phyloP scores from a whole-genome alignment of 1,140 invertebrate genomes.

The Drosophila miranda region DNA sequence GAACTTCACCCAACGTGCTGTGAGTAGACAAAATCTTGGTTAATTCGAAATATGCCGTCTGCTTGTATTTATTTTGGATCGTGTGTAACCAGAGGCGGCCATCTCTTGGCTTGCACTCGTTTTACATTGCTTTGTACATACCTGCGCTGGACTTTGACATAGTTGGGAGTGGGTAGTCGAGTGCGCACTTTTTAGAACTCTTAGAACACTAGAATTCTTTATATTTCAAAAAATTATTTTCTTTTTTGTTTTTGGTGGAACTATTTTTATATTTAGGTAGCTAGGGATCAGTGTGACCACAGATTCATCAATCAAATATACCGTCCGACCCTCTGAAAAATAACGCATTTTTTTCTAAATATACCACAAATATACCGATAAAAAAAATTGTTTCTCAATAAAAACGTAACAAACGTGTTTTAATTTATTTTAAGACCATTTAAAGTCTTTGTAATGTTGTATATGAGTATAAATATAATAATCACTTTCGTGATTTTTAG shows the following conservation, averaged over 20 bases:
- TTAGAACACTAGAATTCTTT: not conserved
- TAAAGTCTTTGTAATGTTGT: too few relatives aligned
- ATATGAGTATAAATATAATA: too few relatives aligned
- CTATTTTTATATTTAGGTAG: constrained; percentile 31
- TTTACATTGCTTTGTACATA: constrained; percentile 9
- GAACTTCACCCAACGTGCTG: constrained; percentile 88
- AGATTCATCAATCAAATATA: not conserved
- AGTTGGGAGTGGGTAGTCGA: constrained; percentile 7
- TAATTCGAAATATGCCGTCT: not conserved
- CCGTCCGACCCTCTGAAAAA: not conserved
- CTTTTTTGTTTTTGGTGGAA: constrained; percentile 25
- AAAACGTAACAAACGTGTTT: too few relatives aligned
- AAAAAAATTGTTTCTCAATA: too few relatives aligned
- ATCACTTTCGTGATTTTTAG: too few relatives aligned
- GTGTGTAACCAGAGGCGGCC: constrained; percentile 4
- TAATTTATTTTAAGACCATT: too few relatives aligned
- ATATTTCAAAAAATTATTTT: constrained; percentile 14
- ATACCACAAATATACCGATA: too few relatives aligned
- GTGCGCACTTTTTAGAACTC: not conserved
- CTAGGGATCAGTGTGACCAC: constrained; percentile 7
- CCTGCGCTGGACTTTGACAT: constrained; percentile 74
- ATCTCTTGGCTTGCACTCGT: not conserved
- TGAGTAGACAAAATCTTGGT: not conserved
- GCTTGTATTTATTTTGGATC: constrained; percentile 21
- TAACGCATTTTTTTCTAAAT: too few relatives aligned